phyloP scores from a whole-genome alignment of 2,113 vertebrate species.

The Chiloscyllium plagiosum region DNA sequence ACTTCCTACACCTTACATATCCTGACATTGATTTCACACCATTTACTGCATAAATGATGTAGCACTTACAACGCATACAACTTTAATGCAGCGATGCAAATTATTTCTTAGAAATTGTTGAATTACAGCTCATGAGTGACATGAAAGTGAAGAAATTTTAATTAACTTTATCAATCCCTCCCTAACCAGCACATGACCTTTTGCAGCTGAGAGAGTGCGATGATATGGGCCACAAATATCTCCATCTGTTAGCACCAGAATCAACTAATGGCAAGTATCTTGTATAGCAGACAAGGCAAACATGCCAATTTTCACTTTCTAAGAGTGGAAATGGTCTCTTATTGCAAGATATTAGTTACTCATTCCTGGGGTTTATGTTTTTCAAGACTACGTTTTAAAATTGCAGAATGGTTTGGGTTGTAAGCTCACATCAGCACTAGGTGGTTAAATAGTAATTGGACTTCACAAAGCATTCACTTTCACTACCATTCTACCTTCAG shows the following conservation, averaged over 20 bases:
- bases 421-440: not conserved
- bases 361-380: no score
- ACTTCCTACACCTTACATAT: not conserved
- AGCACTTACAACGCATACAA: not conserved
- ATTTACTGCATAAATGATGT: not conserved
- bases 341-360: not conserved
- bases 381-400: no score
- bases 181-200: not conserved
- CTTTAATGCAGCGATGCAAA: not conserved
- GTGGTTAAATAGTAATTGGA: not conserved
- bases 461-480: not conserved
- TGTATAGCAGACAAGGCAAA: not conserved
- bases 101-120: constrained; percentile 16
- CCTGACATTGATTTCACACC: not conserved
- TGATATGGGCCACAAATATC: not conserved
- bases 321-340: not conserved
- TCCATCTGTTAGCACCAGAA: not conserved
- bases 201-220: not conserved
- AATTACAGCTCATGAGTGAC: not conserved
- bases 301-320: not conserved
- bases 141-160: not conserved
- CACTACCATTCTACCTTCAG: not conserved
- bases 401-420: no score
- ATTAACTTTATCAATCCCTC: not conserved
- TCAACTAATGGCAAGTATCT: not conserved